Evolutionary conservation across 2,888 invertebrate species (phyloP).

Genomic region (Cantharis flavilabris): DNA sequence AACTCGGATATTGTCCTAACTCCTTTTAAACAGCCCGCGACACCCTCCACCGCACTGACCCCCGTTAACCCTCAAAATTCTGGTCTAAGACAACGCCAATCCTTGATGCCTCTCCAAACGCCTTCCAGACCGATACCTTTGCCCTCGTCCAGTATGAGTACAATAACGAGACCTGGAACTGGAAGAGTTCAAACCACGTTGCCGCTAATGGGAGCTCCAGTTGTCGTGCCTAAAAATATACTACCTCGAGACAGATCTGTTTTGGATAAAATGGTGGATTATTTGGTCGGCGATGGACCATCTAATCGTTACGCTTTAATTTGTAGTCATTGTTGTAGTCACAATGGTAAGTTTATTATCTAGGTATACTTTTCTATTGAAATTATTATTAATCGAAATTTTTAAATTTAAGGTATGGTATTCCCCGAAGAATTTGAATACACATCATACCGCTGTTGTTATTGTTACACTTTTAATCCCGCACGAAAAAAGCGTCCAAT

Average conservation of each 20-base stretch:
- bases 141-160: not conserved
- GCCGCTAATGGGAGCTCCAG: not conserved
- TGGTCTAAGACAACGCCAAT: conserved; percentile 18
- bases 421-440: conserved; percentile 74
- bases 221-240: conserved; percentile 71
- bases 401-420: conserved; percentile 65
- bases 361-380: too few species aligned
- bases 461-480: conserved; percentile 85
- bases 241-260: conserved; percentile 75
- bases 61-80: not conserved
- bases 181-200: not conserved
- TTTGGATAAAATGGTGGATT: conserved; percentile 90
- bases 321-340: conserved; percentile 85
- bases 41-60: not conserved
- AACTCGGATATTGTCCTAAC: not conserved
- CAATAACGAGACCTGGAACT: not conserved
- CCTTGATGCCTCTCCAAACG: not conserved
- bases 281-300: conserved; percentile 93
- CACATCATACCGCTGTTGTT: conserved; percentile 86
- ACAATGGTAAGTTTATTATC: conserved; percentile 82
- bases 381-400: not conserved
- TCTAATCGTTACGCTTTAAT: conserved; percentile 93
- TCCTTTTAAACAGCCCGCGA: conserved; percentile 14
- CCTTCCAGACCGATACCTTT: not conserved
- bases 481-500: conserved; percentile 85